Percentiles rank a stretch among this genome's conserved stretches.
phyloP scores from a whole-genome alignment of 2,113 vertebrate species.

The Cathartes aura region DNA sequence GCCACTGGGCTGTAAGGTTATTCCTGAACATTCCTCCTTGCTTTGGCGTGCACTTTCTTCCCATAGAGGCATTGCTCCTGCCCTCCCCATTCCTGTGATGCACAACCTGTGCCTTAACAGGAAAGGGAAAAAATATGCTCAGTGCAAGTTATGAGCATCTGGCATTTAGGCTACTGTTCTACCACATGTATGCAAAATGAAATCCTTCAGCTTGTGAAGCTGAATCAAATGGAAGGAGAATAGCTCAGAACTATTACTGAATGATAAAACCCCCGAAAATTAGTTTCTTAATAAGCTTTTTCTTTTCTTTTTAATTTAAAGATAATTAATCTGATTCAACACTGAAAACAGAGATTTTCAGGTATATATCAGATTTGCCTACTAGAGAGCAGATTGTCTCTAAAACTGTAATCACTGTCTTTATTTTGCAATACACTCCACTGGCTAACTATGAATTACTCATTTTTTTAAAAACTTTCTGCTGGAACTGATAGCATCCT shows the following conservation, averaged over 20 bases:
- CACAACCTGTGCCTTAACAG: not conserved
- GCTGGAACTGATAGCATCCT: not conserved
- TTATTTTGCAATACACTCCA: not conserved
- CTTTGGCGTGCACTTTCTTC: not conserved
- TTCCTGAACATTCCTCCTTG: conserved; percentile 39
- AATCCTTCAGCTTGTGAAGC: not conserved
- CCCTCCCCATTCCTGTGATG: not conserved
- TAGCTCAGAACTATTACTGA: not conserved
- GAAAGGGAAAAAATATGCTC: not conserved
- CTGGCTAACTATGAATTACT: not conserved
- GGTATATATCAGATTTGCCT: not conserved
- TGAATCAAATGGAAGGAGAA: not conserved
- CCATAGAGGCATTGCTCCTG: not conserved
- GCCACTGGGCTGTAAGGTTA: not conserved
- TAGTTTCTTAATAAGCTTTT: not conserved
- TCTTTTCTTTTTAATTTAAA: not conserved
- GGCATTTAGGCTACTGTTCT: not conserved
- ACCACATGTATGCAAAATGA: not conserved
- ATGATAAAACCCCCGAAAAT: not conserved
- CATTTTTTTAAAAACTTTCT: not conserved
- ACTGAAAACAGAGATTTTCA: not conserved
- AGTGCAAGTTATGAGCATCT: not conserved
- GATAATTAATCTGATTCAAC: not conserved
- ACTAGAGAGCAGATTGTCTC: not conserved
- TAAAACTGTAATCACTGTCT: not conserved